Conservation (phyloP, 2,113 vertebrate genomes). For the Sigmodon hispidus region DNA sequence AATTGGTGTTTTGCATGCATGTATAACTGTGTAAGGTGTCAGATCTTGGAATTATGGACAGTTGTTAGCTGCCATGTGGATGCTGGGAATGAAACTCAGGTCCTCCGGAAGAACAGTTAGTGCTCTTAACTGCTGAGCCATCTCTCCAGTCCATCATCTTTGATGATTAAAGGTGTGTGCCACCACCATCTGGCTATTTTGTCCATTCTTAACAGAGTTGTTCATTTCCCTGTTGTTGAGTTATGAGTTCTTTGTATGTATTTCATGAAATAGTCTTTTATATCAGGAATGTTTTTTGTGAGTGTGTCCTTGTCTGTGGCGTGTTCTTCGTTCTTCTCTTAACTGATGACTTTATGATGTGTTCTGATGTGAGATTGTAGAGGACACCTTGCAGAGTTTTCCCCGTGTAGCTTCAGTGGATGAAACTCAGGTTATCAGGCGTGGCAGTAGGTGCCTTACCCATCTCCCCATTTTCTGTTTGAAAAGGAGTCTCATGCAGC, state of each 20-base stretch:
- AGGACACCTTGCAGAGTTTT: not conserved
- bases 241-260: conserved; percentile 13
- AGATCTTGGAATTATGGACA: too few species aligned
- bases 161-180: too few species aligned
- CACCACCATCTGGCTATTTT: not conserved
- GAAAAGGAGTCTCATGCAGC: not conserved
- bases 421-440: not conserved
- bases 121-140: too few species aligned
- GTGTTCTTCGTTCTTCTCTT: not conserved
- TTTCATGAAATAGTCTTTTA: not conserved
- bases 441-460: not conserved
- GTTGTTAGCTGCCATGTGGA: too few species aligned
- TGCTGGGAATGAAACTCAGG: too few species aligned
- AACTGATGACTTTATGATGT: conserved; percentile 15
- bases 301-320: not conserved
- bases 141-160: too few species aligned
- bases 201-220: not conserved
- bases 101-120: too few species aligned
- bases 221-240: conserved; percentile 2
- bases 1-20: too few species aligned
- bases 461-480: not conserved
- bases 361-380: conserved; percentile 32
- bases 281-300: not conserved
- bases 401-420: not conserved
- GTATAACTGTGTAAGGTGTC: too few species aligned